Evolutionary conservation across 1,140 invertebrate genomes (phyloP).

Genomic region (Odontomachus brunneus): DNA sequence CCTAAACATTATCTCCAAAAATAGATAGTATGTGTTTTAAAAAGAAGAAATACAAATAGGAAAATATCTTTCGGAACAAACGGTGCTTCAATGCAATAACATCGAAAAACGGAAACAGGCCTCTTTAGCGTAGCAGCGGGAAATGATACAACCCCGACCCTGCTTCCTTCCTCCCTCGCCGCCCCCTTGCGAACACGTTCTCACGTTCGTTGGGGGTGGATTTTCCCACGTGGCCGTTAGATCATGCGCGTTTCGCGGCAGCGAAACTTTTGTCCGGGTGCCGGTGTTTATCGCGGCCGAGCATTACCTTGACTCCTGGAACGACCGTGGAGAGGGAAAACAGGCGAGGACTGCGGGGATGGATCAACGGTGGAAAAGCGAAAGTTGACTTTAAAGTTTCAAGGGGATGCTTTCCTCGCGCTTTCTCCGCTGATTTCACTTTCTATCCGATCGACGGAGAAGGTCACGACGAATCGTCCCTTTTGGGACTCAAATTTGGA

Average conservation of each 20-base stretch:
- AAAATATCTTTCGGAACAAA: not conserved
- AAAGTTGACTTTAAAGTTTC: slow-evolving; percentile 83
- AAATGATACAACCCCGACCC: slow-evolving; percentile 46
- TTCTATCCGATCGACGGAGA: slow-evolving; percentile 4
- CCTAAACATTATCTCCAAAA: not conserved
- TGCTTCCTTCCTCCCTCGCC: too few relatives aligned
- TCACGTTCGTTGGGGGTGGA: slow-evolving; percentile 68
- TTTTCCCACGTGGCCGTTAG: slow-evolving; percentile 82
- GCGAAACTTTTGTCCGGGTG: slow-evolving; percentile 77
- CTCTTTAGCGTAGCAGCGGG: slow-evolving; percentile 1
- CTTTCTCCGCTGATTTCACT: slow-evolving; percentile 4
- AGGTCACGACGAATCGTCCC: not conserved
- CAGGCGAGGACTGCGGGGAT: slow-evolving; percentile 30
- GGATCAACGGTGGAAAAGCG: slow-evolving; percentile 76
- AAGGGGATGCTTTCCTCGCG: slow-evolving; percentile 75
- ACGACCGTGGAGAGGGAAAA: slow-evolving; percentile 64
- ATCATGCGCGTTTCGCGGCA: slow-evolving; percentile 76
- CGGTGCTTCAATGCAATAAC: not conserved
- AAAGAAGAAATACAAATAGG: not conserved
- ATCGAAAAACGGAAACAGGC: slow-evolving; percentile 23
- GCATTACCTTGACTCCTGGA: slow-evolving; percentile 80
- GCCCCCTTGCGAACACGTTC: slow-evolving; percentile 58
- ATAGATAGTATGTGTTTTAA: not conserved
- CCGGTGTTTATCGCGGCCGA: slow-evolving; percentile 78
- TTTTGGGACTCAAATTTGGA: not conserved